Evolutionary conservation across 2,797 vertebrate genomes (phyloP).

Genomic region (Anabas testudineus): DNA sequence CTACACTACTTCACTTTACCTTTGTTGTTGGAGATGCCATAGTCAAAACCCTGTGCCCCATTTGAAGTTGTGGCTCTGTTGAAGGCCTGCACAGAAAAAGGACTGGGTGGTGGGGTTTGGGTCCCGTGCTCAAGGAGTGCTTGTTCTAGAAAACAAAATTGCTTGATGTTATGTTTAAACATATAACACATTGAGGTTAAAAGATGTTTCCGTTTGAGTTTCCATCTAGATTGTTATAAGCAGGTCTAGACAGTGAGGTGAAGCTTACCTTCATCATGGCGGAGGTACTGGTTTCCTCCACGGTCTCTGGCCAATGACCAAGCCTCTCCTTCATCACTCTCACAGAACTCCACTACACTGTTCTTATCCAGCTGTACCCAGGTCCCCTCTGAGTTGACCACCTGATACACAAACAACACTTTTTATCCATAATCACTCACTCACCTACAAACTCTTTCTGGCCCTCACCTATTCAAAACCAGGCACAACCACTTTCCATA

Average conservation of each 20-base stretch:
- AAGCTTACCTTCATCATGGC: conserved; percentile 94
- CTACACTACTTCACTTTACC: conserved; percentile 82
- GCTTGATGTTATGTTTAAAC: neutral
- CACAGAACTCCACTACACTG: conserved; percentile 99
- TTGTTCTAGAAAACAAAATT: conserved; percentile 87
- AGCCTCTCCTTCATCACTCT: conserved; percentile 98
- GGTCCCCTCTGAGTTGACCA: conserved; percentile 96
- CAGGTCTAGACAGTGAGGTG: neutral
- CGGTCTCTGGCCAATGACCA: conserved; percentile 98
- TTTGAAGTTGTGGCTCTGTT: conserved; percentile 89
- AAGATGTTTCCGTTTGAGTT: neutral
- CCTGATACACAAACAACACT: conserved; percentile 88
- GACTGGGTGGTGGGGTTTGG: conserved; percentile 97
- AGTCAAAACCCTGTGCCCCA: conserved; percentile 97
- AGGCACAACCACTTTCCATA: conserved; percentile 29
- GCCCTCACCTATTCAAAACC: conserved; percentile 15
- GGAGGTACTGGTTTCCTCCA: conserved; percentile 97
- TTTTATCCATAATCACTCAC: conserved; percentile 71
- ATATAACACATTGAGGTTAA: neutral
- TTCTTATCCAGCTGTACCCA: conserved; percentile 99
- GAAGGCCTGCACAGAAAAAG: conserved; percentile 97
- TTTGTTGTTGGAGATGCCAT: conserved; percentile 98
- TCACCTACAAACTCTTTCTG: conserved; percentile 2
- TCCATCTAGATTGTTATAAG: neutral
- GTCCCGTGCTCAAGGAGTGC: conserved; percentile 90